phyloP scores from a whole-genome alignment of 2,113 vertebrate species.

The Nycticebus coucang region DNA sequence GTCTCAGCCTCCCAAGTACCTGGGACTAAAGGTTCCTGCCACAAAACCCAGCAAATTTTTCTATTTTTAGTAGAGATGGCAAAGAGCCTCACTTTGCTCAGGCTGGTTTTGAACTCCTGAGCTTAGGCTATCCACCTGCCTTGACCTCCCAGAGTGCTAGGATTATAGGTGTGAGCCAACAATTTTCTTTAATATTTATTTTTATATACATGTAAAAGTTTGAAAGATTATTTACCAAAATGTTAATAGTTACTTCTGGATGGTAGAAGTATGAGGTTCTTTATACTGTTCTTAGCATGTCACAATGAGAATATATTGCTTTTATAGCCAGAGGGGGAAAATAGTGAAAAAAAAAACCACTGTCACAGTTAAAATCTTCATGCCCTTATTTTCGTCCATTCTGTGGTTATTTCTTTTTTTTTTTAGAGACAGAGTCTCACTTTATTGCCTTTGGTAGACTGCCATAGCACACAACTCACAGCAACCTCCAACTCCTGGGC shows the following conservation, averaged over 20 bases:
- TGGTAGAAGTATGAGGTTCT: neutral
- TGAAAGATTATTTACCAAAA: conserved; percentile 13
- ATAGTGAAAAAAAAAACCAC: neutral
- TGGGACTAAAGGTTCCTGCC: no score
- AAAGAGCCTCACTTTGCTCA: no score
- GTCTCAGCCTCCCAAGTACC: no score
- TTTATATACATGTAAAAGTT: neutral
- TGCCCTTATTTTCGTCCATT: neutral
- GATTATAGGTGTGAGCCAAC: neutral
- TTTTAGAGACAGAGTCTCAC: no score
- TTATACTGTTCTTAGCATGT: conserved; percentile 4
- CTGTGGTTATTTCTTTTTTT: neutral
- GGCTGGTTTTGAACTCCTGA: neutral
- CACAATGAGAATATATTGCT: neutral
- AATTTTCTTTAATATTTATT: neutral
- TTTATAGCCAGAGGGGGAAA: no score
- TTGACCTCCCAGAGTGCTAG: neutral
- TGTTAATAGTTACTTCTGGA: neutral
- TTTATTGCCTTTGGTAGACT: no score
- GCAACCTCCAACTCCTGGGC: no score
- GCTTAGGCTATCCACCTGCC: neutral
- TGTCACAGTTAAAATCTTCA: neutral
- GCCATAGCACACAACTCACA: no score
- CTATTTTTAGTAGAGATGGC: no score
- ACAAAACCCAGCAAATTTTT: no score